phyloP scores from a whole-genome alignment of 1,140 invertebrate genomes.

The Diachasmimorpha longicaudata region DNA sequence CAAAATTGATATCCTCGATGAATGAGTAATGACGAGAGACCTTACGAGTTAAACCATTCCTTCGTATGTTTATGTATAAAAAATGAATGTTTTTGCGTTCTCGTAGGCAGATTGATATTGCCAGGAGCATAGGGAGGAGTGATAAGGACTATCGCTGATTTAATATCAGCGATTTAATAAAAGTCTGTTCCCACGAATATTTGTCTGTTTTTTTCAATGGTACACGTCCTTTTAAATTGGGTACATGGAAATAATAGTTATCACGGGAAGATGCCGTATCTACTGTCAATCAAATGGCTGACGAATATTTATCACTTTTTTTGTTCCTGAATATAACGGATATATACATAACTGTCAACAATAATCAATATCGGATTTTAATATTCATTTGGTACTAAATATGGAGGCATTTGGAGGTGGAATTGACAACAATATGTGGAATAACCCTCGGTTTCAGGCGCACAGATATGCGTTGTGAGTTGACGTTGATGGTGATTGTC shows the following conservation, averaged over 20 bases:
- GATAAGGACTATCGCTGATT: background rate
- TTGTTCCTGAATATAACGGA: background rate
- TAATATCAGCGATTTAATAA: slow-evolving; percentile 36
- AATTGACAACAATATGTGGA: background rate
- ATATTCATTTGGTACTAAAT: slow-evolving; percentile 1
- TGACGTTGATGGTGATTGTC: background rate
- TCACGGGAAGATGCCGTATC: background rate
- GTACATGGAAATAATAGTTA: background rate
- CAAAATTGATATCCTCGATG: background rate
- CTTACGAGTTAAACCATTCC: background rate
- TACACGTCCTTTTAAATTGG: background rate
- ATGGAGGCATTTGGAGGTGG: background rate
- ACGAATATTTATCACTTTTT: background rate
- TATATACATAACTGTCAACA: slow-evolving; percentile 8
- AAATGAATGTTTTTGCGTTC: slow-evolving; percentile 2
- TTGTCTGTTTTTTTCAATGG: slow-evolving; percentile 1
- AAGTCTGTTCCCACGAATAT: slow-evolving; percentile 38
- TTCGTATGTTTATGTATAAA: slow-evolving; percentile 5
- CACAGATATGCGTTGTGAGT: slow-evolving; percentile 8
- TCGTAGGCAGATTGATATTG: background rate
- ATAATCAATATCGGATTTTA: background rate
- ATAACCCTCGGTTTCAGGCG: background rate
- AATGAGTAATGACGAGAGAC: background rate
- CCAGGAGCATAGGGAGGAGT: background rate
- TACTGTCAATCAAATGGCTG: background rate